Evolutionary conservation across 2,888 invertebrate genomes (phyloP).

Genomic region (Syrista parreyssii): DNA sequence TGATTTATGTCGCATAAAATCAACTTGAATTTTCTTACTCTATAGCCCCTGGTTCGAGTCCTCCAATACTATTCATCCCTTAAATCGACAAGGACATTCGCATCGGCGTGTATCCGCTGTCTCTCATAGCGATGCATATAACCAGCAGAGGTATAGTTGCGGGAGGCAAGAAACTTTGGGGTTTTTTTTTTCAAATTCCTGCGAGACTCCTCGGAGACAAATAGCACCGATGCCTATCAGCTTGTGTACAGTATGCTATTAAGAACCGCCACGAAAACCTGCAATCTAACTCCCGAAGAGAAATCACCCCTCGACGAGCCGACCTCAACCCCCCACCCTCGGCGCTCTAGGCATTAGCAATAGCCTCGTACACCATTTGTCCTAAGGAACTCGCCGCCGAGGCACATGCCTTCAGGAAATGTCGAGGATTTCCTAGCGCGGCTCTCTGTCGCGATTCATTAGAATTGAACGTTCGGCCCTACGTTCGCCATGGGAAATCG

Average conservation of each 20-base stretch:
- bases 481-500: background rate
- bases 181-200: conserved; percentile 47
- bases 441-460: background rate
- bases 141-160: background rate
- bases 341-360: background rate
- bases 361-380: background rate
- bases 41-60: background rate
- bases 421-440: background rate
- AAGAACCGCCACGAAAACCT: conserved; percentile 56
- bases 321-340: conserved; percentile 23
- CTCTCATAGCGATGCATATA: background rate
- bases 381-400: background rate
- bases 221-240: conserved; percentile 51
- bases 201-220: conserved; percentile 38
- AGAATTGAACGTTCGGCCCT: background rate
- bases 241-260: conserved; percentile 52
- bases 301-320: conserved; percentile 47
- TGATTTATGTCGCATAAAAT: background rate
- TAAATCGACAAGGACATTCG: background rate
- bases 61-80: background rate
- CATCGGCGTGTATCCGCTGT: background rate
- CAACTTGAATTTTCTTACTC: background rate
- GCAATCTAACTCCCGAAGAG: conserved; percentile 54
- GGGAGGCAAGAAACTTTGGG: background rate
- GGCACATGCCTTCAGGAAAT: background rate